Base-by-base conservation (phyloP, 2,797 vertebrate species). In the Brachyalestes nurse region DNA sequence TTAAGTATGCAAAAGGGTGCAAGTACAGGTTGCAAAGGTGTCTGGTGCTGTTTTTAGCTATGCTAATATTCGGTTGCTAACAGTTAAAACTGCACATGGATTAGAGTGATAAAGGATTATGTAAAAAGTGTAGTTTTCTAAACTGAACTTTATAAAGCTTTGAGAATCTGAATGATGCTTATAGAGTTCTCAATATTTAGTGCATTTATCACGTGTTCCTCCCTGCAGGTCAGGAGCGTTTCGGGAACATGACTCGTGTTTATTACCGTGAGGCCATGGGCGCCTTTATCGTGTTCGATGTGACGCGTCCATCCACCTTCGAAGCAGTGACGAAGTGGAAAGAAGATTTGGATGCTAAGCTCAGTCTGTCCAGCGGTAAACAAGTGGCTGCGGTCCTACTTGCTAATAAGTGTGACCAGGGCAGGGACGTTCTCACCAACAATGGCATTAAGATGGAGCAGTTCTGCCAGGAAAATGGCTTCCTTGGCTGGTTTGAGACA, bases 261-360 rank as follows among this genome's bases (percentile, higher is more conserved):
- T 99, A 99, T 90, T 99, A 99, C 89, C 94, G 97, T 73, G 98
- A 99, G 89, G 98, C 98, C 72, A 96, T 97, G 94, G 98, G 98
- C 21, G 98, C 97, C 0, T 96, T 99, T 89, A 97, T 99, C 21
- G 97, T 99, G 87, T 99, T 97, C 2, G 98, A 99, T 21, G 95
- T 98, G 82, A 97, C 97, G 0, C 94, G 97, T 77, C 95, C 96
- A 14, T 94, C 97, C 0, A 98, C 97, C 0, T 99, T 99, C 66
- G 97, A 99, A 90, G 97, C 97, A 2, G 97, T 99, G 57, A 89
- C 94, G 74, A 99, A 98, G 86, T 99, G 98, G 98, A 99, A 99
- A 79, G 96, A 96, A 86, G 98, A 99, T 91, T 93, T 99, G 91
- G 98, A 99, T 91, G 96, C 97, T 80, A 99, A 99, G 86, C 87